Base-by-base conservation (phyloP, 2,888 invertebrate genomes). In the Stictocephala bisonia region DNA sequence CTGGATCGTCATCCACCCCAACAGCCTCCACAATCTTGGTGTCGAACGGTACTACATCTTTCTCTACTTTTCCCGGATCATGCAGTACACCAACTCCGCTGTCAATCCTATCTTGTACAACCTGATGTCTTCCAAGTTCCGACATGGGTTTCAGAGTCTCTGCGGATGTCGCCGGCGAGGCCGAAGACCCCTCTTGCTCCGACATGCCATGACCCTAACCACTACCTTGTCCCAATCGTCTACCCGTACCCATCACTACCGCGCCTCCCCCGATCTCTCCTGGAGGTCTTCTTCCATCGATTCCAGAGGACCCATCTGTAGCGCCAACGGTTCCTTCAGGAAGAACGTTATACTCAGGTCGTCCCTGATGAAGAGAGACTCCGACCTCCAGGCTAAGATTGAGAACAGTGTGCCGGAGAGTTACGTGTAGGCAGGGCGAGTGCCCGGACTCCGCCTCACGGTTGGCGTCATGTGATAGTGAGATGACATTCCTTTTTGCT, bases 71-170 rank as follows among this genome's bases (percentile, higher is more conserved):
- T 92, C 93, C 76, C 88, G 96, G 77, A 90, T 94, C 66, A 93
- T 96, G 92, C 86, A 94, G 68, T 96, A 95, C 81, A 86, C 95
- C 76, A 96, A 96, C 84, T 95, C 95, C 2, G 95, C 95, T 48
- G 89, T 95, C 78, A 96, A 96, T 84, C 96, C 96, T 0, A 92
- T 96, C 78, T 85, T 96, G n/a, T 96, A 96, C 83, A 96, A 95
- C 83, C 86, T 96, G 76, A 94, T 96, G 92, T 95, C 94, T 44
- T 93, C 94, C 2, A 95, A 95, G 85, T 96, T 96, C 82, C 89
- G 96, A 1, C 88, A 90, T 71, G 94, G 93, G 0, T 94, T 94
- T 80, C 68, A 74, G 29, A 72, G 73, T n/a, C 68, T 78, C 79
- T 53, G 91, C 76, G 87, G 88, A 2, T 81, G 85, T 18, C 79